Evolutionary conservation across 2,797 vertebrate species (phyloP).

Genomic region (Selene dorsalis): DNA sequence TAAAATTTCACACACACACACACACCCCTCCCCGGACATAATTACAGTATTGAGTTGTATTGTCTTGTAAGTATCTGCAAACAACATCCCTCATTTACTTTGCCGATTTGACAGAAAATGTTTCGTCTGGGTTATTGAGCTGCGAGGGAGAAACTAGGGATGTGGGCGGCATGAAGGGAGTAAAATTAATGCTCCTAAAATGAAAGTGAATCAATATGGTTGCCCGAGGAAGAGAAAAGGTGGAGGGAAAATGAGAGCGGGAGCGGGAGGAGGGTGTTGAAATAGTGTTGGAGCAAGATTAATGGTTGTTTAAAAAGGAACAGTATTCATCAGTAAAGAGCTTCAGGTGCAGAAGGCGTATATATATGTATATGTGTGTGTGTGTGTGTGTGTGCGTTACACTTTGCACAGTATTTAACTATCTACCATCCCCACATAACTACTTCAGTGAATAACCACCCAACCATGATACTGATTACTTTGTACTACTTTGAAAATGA

Average conservation of each 20-base stretch:
- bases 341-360: constrained; percentile 48
- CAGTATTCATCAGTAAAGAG: constrained; percentile 60
- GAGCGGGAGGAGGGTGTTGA: constrained; percentile 36
- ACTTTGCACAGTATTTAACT: constrained; percentile 37
- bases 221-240: constrained; percentile 68
- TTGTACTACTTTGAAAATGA: constrained; percentile 54
- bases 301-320: constrained; percentile 71
- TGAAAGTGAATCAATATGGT: constrained; percentile 70
- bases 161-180: constrained; percentile 45
- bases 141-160: constrained; percentile 46
- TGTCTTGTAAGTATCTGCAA: constrained; percentile 8
- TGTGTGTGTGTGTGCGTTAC: background rate
- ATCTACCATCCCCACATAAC: constrained; percentile 29
- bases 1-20: no score
- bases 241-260: constrained; percentile 59
- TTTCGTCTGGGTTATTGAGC: constrained; percentile 27
- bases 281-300: constrained; percentile 60
- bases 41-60: constrained; percentile 3
- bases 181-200: constrained; percentile 68
- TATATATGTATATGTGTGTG: constrained; percentile 11
- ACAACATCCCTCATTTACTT: constrained; percentile 15
- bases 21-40: background rate
- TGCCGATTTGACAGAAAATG: constrained; percentile 26
- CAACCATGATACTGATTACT: constrained; percentile 44
- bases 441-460: constrained; percentile 39